Evolutionary conservation across 2,888 invertebrate species (phyloP), one percentile per base, ranked within the genome.

Genomic region (Portevinia maculata): DNA sequence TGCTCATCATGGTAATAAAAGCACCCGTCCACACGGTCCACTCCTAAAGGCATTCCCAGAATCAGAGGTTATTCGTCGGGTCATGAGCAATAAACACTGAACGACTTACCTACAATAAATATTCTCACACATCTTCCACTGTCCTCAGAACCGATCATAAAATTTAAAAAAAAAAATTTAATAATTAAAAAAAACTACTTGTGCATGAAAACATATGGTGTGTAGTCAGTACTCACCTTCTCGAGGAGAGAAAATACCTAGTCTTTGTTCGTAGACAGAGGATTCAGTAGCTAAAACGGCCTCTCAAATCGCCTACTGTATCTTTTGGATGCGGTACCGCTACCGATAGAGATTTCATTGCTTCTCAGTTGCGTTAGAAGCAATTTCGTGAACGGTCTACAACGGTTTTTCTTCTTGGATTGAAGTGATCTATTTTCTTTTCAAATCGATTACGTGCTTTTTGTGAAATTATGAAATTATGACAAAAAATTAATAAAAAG

Each of bases 341-440:
- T n/a, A n/a, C 2, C 24, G 24, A 24, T 73, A 24, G 52, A 62
- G 24, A 55, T n/a, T 53, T 62, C 37, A 53, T 24, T 50, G 70
- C 78, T 71, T 71, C 65, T 83, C 62, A 83, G 83, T 83, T 83
- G 83, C 73, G 78, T 83, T 83, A 78, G 71, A 62, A 83, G 65
- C 78, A 83, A 78, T 67, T 78, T 83, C 83, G 78, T 78, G 83
- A 55, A 73, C 71, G 83, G 83, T 83, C 55, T 71, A 73, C 6
- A 71, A 83, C 78, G 71, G 71, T 78, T 55, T 71, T 70, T 2
- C 15, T 3, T 39, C 15, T 59, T 52, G 41, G 4, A 37, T 1
- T 5, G 37, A 48, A 65, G 55, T 41, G 11, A 59, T 39, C 24
- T 17, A 57, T 50, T 64, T 64, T 75, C 62, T 28, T n/a, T 44